Base-by-base conservation (phyloP, 2,113 vertebrate genomes). In the Takifugu bimaculatus region DNA sequence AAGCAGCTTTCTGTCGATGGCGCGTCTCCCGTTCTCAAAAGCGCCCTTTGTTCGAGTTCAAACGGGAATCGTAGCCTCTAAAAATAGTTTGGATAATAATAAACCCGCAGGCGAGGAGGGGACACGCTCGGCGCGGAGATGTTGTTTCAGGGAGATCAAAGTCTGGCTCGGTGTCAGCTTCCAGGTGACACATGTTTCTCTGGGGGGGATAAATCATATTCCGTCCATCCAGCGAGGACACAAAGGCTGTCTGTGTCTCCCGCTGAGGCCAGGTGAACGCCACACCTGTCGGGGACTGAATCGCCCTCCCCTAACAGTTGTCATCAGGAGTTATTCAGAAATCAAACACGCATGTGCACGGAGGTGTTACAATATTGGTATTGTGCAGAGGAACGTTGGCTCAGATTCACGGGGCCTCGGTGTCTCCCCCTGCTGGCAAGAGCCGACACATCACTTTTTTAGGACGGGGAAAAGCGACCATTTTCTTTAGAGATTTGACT, bases 401-500 rank as follows among this genome's bases (percentile, higher is more conserved):
- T 54, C 0, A 32, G 64, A 71, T 74, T 60, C 35, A 55, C 29
- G 47, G 55, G 44, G 62, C 63, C 51, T 71, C 67, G 13, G 73
- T 70, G 78, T 80, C 78, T 76, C 80, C 81, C 76, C 75, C 76
- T 82, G 65, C 56, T 82, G 72, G 74, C 63, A 54, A 59, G 53
- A 48, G 60, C 26, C 25, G 47, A 67, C 62, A 54, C 66, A 43
- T 47, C 61, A 65, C 52, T 56, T 53, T 32, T 58, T 13, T 5
- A 48, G 2, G 45, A 39, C 3, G 11, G 35, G 35, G 35, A 11
- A 20, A 11, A 39, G 35, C 1, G 1, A 39, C 35, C 35, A 11
- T 35, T 35, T 35, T 35, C 32, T 35, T 7, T 35, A 35, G 9
- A 35, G 35, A 39, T 39, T 6, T 39, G 6, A 39, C 11, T 20